Conservation (phyloP, 2,888 invertebrate species). For the Bimastos eiseni region DNA sequence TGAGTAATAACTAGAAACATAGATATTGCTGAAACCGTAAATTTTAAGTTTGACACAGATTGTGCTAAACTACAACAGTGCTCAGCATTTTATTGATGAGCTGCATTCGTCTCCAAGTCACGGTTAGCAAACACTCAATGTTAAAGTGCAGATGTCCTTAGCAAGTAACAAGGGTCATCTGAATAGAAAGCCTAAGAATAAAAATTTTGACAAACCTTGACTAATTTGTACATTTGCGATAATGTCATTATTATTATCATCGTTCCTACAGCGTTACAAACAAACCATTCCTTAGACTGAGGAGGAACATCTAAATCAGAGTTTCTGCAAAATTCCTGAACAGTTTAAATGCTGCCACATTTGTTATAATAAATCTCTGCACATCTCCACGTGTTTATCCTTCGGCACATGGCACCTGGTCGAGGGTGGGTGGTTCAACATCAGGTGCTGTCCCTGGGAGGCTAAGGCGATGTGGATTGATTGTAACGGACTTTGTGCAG, state of each 20-base stretch:
- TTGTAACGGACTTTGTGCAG: slow-evolving; percentile 78
- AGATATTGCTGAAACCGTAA: background rate
- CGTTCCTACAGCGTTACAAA: background rate
- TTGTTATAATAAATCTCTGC: background rate
- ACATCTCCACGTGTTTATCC: background rate
- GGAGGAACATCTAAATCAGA: background rate
- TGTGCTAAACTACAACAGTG: background rate
- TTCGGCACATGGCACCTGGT: slow-evolving; percentile 1
- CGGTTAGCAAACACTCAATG: background rate
- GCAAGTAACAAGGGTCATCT: background rate
- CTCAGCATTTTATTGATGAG: too few relatives aligned
- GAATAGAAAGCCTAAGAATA: background rate
- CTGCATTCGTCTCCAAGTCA: background rate
- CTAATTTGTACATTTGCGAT: background rate
- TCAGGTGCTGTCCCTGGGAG: slow-evolving; percentile 27
- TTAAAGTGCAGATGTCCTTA: background rate
- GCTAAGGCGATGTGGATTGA: slow-evolving; percentile 63
- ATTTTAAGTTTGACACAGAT: background rate
- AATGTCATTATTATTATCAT: background rate
- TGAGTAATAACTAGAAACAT: background rate
- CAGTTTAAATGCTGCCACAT: background rate
- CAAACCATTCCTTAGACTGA: background rate
- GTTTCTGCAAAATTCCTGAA: background rate
- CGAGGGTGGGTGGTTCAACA: background rate
- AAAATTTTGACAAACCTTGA: background rate